phyloP scores from a whole-genome alignment of 2,797 vertebrate species.

The Sarcoramphus papa region DNA sequence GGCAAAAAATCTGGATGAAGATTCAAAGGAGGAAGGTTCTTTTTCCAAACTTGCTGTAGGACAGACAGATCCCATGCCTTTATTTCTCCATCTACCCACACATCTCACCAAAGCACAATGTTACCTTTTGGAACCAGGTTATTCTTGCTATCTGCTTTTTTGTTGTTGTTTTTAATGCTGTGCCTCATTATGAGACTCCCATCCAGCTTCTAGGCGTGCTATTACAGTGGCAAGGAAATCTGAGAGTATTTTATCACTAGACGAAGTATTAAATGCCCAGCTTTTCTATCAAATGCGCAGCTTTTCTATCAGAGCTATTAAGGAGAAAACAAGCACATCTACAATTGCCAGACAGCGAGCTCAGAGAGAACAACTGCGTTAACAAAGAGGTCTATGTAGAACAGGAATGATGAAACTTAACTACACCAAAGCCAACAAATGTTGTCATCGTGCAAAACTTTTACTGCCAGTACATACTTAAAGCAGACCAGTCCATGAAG shows the following conservation, averaged over 20 bases:
- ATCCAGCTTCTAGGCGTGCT: neutral
- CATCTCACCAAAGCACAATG: neutral
- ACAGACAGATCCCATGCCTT: neutral
- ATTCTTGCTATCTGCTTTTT: neutral
- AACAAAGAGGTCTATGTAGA: slow-evolving; percentile 7
- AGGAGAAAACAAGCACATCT: neutral
- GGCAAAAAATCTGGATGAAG: neutral
- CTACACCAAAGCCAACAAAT: neutral
- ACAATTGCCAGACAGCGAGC: neutral
- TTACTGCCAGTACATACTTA: neutral
- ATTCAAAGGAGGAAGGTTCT: neutral
- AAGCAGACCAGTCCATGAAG: neutral
- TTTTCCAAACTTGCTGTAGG: neutral
- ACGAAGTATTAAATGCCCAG: neutral
- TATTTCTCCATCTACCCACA: neutral
- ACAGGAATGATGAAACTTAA: neutral
- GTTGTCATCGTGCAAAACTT: neutral
- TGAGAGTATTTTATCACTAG: neutral
- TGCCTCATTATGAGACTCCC: neutral
- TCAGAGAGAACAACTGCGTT: neutral
- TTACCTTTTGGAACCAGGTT: neutral
- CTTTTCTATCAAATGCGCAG: neutral
- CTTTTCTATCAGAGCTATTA: neutral
- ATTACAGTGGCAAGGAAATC: neutral
- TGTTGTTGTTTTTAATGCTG: neutral